Conservation (phyloP, 2,113 vertebrate genomes). For the Microtus montanus region DNA sequence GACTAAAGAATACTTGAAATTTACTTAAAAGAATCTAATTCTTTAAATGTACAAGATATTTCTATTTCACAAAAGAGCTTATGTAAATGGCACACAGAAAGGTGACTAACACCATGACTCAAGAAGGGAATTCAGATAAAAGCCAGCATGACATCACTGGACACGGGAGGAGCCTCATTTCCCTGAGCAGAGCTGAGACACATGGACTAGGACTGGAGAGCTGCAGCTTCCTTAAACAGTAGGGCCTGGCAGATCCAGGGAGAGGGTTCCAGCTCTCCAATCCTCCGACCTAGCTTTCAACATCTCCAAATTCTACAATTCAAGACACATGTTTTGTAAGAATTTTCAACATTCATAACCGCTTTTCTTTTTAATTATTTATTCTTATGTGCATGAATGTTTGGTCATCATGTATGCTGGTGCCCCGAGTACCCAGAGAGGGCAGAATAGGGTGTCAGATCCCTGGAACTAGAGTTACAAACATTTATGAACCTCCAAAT, state of each 20-base stretch:
- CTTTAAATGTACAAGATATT: conserved; percentile 9
- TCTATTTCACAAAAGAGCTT: conserved; percentile 38
- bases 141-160: neutral
- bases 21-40: neutral
- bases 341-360: conserved; percentile 28
- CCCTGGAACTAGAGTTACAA: neutral
- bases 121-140: neutral
- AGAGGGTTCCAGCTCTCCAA: neutral
- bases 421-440: neutral
- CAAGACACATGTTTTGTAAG: neutral
- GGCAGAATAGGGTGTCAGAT: neutral
- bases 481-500: neutral
- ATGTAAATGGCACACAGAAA: neutral
- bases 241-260: neutral
- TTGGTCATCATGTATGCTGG: neutral
- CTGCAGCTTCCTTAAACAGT: neutral
- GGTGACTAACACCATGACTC: neutral
- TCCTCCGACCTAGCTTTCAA: neutral
- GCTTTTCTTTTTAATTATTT: neutral
- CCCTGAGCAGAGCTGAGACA: neutral
- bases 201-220: neutral
- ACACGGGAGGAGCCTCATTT: neutral
- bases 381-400: neutral
- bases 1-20: neutral
- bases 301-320: neutral